phyloP scores from a whole-genome alignment of 2,113 vertebrate species.

The Ifrita kowaldi region DNA sequence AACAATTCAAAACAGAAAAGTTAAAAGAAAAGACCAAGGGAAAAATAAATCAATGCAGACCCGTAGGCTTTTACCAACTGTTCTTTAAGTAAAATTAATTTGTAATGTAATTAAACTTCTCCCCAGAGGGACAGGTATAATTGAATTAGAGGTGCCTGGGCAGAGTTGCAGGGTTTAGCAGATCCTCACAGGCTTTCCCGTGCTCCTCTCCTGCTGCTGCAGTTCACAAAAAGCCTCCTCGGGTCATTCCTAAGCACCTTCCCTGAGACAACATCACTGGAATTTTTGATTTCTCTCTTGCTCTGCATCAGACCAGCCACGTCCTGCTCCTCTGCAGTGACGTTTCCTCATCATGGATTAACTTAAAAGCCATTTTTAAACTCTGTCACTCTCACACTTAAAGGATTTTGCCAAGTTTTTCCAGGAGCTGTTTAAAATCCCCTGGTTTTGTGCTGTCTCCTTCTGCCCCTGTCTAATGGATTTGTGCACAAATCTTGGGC shows the following conservation, averaged over 20 bases:
- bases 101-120: slow-evolving; percentile 54
- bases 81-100: slow-evolving; percentile 57
- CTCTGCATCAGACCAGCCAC: neutral
- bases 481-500: neutral
- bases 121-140: slow-evolving; percentile 43
- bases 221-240: neutral
- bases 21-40: slow-evolving; percentile 19
- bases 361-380: neutral
- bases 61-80: slow-evolving; percentile 13
- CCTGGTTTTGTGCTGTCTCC: neutral
- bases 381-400: neutral
- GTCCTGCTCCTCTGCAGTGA: neutral
- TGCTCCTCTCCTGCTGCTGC: neutral
- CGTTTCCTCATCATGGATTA: neutral
- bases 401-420: neutral
- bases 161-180: neutral
- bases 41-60: slow-evolving; percentile 40
- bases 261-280: neutral
- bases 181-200: neutral
- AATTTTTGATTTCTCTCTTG: neutral
- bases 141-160: slow-evolving; percentile 47
- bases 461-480: neutral
- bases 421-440: neutral
- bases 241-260: neutral
- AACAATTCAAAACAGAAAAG: slow-evolving; percentile 36